Conservation (phyloP, 2,888 invertebrate genomes). For the Tiliacea citrago region DNA sequence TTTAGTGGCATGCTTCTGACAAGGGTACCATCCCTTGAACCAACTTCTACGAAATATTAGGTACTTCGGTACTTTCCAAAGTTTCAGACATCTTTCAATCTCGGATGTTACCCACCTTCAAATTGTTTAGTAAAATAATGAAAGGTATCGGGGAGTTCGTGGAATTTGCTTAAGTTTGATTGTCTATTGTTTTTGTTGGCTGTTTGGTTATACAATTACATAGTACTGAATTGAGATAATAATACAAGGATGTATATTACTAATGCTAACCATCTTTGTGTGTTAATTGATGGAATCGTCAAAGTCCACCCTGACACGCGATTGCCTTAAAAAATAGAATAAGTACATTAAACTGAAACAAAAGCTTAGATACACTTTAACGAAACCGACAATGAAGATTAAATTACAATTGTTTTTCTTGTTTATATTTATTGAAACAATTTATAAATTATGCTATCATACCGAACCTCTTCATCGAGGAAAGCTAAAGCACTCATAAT, state of each 20-base stretch:
- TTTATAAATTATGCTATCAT: neutral
- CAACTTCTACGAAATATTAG: constrained; percentile 48
- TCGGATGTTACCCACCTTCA: constrained; percentile 9
- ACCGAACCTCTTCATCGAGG: neutral
- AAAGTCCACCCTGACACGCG: constrained; percentile 9
- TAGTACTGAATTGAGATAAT: neutral
- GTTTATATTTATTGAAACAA: neutral
- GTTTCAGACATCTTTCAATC: constrained; percentile 39
- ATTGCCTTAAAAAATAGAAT: neutral
- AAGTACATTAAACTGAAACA: neutral
- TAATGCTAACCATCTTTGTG: neutral
- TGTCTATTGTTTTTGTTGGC: neutral
- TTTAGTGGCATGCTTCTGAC: constrained; percentile 49
- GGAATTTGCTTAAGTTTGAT: neutral
- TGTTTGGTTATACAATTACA: neutral
- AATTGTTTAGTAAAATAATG: constrained; percentile 14
- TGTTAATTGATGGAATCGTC: constrained; percentile 10
- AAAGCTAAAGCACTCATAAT: neutral
- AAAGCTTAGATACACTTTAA: neutral
- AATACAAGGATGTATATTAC: neutral
- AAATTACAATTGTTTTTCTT: neutral
- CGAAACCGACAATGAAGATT: neutral
- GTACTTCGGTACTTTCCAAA: constrained; percentile 8
- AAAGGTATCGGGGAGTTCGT: neutral
- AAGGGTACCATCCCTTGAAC: constrained; percentile 43